Conservation (phyloP, 1,140 invertebrate genomes). For the Drosophila seguyi region DNA sequence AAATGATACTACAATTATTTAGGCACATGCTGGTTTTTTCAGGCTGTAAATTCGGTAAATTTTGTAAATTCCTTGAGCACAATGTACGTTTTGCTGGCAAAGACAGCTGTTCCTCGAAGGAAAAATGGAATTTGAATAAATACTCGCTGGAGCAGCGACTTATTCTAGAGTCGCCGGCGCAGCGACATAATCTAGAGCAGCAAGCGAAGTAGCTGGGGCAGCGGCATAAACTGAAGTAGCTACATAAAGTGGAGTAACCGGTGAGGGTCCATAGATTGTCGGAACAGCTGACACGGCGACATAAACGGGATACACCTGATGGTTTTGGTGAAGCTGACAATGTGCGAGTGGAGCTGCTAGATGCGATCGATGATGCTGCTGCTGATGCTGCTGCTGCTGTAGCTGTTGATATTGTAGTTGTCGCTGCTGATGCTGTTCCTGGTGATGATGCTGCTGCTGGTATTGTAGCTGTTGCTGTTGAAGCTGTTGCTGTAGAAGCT, state of each 20-base stretch:
- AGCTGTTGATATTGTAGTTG: neutral
- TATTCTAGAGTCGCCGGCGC: neutral
- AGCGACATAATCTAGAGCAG: neutral
- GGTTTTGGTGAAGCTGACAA: neutral
- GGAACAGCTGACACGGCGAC: neutral
- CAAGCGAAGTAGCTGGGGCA: neutral
- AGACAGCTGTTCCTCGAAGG: constrained; percentile 45
- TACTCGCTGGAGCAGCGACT: neutral
- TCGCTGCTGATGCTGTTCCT: too few species aligned
- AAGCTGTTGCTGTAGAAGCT: too few species aligned
- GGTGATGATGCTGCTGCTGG: too few species aligned
- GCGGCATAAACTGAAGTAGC: neutral
- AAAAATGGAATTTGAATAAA: too few species aligned
- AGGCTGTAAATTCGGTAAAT: too few species aligned
- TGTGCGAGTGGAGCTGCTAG: neutral
- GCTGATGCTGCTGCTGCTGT: neutral
- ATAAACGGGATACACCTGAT: neutral
- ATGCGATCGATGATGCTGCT: neutral
- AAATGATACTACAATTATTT: too few species aligned
- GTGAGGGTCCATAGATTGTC: neutral
- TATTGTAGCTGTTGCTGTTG: too few species aligned
- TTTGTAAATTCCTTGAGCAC: constrained; percentile 27
- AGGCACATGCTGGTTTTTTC: too few species aligned
- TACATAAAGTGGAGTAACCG: neutral
- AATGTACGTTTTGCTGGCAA: constrained; percentile 63